Base-by-base conservation (phyloP, 2,888 invertebrate species). In the Ichneumoninae sp. region DNA sequence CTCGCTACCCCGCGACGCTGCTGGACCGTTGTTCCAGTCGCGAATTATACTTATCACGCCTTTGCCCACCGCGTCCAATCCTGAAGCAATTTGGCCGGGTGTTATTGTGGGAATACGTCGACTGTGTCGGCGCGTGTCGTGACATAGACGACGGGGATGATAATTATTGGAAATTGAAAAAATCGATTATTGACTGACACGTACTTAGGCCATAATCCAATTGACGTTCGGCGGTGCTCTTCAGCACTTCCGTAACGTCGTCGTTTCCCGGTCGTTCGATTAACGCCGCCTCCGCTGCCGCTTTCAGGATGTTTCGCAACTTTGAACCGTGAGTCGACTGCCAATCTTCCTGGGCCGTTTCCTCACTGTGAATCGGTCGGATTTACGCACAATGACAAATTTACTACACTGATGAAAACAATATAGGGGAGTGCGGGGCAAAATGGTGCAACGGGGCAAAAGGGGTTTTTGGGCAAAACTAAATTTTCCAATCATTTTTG, bases 21-120 rank as follows among this genome's bases (percentile, higher is more conserved):
- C 94, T 91, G 92, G 88, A 93, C 94, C 60, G 91, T 91, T 71
- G 92, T 94, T 85, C 94, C 93, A 93, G 62, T 95, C 95, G 72
- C 94, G 93, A 71, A 94, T 93, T 16, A 95, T 94, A 0, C 94
- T 94, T 88, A 95, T 94, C 36, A 95, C 94, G 83, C 94, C 94
- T 3, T 87, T 88, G 57, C 90, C 92, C 36, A 82, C 87, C 57
- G 88, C 86, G 82, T 92, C 91, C 10, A 93, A 86, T 81, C 85
- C 92, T 93, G 83, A 47, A 47, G 16, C 13, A 47, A 47, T 47
- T 47, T 2, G 16, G 16, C 4, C 44, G 16, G 44, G 1, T 3
- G 3, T 47, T 47, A 16, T 16, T 16, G 44, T 3, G 44, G 3
- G 44, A 47, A 47, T 47, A 16, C 65, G 19, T 36, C 16, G 65